phyloP scores from a whole-genome alignment of 2,888 invertebrate species.

The Callosobruchus maculatus region DNA sequence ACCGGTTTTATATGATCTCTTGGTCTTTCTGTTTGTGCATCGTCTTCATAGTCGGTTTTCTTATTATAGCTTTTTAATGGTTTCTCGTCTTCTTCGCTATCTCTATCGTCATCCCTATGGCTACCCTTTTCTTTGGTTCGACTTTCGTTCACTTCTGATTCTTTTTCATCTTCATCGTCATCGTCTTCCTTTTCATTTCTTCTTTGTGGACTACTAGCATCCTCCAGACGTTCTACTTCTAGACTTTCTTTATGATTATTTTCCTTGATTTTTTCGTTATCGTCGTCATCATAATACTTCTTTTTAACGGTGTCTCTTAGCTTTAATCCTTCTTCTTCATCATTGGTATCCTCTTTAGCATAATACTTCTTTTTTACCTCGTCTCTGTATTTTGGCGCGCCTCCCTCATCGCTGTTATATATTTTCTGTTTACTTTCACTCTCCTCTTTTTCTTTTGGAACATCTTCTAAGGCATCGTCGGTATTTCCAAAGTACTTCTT shows the following conservation, averaged over 20 bases:
- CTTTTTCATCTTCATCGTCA: constrained; percentile 5
- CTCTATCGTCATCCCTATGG: constrained; percentile 10
- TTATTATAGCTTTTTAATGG: not conserved
- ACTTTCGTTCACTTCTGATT: constrained; percentile 4
- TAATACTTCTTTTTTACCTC: not conserved
- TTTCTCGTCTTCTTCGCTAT: constrained; percentile 8
- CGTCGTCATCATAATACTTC: not conserved
- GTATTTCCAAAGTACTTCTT: not conserved
- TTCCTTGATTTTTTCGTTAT: not conserved
- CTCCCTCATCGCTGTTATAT: not conserved
- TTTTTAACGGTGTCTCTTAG: not conserved
- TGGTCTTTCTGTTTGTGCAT: constrained; percentile 1
- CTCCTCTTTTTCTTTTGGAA: not conserved
- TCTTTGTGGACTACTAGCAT: not conserved
- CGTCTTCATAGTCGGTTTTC: constrained; percentile 5
- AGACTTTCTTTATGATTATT: constrained; percentile 19
- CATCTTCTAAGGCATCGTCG: not conserved
- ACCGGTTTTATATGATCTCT: constrained; percentile 7
- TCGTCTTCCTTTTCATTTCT: constrained; percentile 7
- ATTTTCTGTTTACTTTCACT: not conserved
- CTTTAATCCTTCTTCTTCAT: not conserved
- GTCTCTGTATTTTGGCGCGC: not conserved
- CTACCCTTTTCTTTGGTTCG: constrained; percentile 6
- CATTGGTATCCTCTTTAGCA: not conserved
- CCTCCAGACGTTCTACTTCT: constrained; percentile 16